Evolutionary conservation across 2,113 vertebrate genomes (phyloP), one percentile per base, ranked within the genome.

Genomic region (Rhipidura dahli): DNA sequence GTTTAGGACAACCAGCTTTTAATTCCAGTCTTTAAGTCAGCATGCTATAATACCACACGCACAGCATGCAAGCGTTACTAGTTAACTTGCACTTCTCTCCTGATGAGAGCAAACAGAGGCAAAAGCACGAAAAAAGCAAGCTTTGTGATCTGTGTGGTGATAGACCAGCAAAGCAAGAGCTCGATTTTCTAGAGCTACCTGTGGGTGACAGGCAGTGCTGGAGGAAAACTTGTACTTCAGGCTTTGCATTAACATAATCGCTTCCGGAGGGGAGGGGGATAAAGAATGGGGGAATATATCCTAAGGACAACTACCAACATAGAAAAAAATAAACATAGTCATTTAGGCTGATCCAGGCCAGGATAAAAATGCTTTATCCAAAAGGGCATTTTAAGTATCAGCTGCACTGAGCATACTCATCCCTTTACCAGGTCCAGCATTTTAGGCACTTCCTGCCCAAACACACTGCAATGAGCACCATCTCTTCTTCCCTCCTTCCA

Each of bases 1-100:
- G 40, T 71, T 69, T 80, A 86, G 66, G 76, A 81, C 45, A 81
- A 86, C 8, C 37, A 70, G 87, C 50, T 96, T 94, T 91, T 68
- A 37, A 87, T 82, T 66, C 65, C 39, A 81, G 13, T 61, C 75
- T 82, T 75, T 56, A 85, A 75, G 59, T 49, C 49, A 49, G 68
- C 40, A 14, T 8, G 31, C 30, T 33, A 0, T n/a, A 57, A 87
- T 49, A 77, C 50, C 87, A 87, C 64, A 90, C 0, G 0, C n/a
- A 9, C 18, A 66, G 64, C 60, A 30, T 2, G 15, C 13, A 53
- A 50, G 64, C 72, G 73, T 81, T 65, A 73, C 71, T 71, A 15
- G 65, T 61, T 56, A 53, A 42, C 69, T 73, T 50, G 33, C 4
- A 16, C 26, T 66, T 63, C 60, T 30, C 64, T 84, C 42, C 51